Base-by-base conservation (phyloP, 2,113 vertebrate genomes). In the Platichthys stellatus region DNA sequence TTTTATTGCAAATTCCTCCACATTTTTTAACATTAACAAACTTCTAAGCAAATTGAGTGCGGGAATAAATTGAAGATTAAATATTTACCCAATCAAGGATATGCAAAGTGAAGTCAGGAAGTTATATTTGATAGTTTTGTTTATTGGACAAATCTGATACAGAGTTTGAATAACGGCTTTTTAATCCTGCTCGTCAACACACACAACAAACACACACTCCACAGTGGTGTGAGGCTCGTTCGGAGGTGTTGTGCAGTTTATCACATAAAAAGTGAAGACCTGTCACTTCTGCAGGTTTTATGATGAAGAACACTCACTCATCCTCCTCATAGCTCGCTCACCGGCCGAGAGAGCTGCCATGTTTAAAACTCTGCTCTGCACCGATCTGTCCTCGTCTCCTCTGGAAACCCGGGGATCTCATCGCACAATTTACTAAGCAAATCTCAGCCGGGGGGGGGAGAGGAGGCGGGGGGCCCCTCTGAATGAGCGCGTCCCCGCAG, bases 401-500 rank as follows among this genome's bases (percentile, higher is more conserved):
- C 73, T 86, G 23, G n/a, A 82, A 88, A 78, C 68, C 66, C 63
- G 0, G 21, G 78, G 63, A 78, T 67, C 66, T 85, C 65, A 54
- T 74, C 59, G 81, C 83, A 72, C 74, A 67, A 84, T 89, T 90
- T 83, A 60, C 89, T 68, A 89, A 89, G 80, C 78, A 88, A 90
- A 90, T 80, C 76, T 80, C 57, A 80, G 76, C 65, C 67, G 38
- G 63, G n/a, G 54, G 58, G n/a, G 56, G 26, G 72, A 12, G 31
- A 5, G 38, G 57, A 11, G 38, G 57, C 3, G 20, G 51, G 56
- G 13, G 67, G 89, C 85, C 67, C 26, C 26, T 28, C 26, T 93
- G 92, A 94, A 90, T 88, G 88, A 90, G 92, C 92, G 87, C 91
- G 92, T 92, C 94, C 94, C 93, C 90, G 92, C 90, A 95, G 95